These are phyloP conservation scores for Periparus ater DNA, from an alignment of 2,797 vertebrate species.

Conservation along the genomic window DNA sequence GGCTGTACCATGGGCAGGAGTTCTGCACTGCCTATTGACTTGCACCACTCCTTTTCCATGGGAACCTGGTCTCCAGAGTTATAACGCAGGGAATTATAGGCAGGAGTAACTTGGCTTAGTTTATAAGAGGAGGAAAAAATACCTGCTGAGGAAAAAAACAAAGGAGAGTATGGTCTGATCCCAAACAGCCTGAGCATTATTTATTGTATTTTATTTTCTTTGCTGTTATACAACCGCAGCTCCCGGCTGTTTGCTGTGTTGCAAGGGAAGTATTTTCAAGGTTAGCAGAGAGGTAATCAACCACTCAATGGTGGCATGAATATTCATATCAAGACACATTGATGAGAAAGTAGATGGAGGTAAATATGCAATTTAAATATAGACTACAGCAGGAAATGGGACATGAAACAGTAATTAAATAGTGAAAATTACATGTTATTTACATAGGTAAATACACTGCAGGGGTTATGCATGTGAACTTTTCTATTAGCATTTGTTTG, in stretches of 20 bases:
- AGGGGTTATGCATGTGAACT: conserved; percentile 1
- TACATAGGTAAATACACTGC: conserved; percentile 55
- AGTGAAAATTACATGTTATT: conserved; percentile 64
- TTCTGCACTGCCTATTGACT: neutral
- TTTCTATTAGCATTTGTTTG: conserved; percentile 21
- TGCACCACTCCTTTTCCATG: neutral
- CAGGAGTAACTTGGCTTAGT: neutral
- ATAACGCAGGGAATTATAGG: neutral
- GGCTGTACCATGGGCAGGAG: neutral
- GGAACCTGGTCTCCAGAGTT: neutral
- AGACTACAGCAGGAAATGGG: conserved; percentile 50
- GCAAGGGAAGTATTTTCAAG: conserved; percentile 39
- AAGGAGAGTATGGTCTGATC: neutral
- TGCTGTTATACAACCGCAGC: neutral
- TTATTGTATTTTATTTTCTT: conserved; percentile 11
- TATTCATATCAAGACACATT: conserved; percentile 62
- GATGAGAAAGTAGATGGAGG: conserved; percentile 46
- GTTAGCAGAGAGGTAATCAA: conserved; percentile 62
- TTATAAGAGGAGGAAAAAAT: neutral
- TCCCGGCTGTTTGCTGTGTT: neutral
- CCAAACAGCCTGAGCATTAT: neutral
- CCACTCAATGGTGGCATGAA: conserved; percentile 42
- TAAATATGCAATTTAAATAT: conserved; percentile 68
- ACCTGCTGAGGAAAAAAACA: neutral
- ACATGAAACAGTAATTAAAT: conserved; percentile 60